Evolutionary conservation across 2,888 invertebrate genomes (phyloP), one percentile per base, ranked within the genome.

Genomic region (Odontocerum albicorne): DNA sequence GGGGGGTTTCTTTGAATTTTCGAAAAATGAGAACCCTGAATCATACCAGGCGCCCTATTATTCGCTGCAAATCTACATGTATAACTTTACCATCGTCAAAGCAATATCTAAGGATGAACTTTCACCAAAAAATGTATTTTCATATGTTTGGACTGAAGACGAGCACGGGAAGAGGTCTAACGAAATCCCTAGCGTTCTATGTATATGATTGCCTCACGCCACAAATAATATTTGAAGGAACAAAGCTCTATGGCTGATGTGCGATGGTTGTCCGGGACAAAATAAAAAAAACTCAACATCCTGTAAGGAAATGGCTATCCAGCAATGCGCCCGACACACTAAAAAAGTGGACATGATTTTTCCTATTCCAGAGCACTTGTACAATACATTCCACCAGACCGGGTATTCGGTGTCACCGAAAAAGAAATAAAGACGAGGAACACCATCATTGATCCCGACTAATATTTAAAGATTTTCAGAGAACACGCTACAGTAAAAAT

Each of bases 41-140:
- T 65, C 65, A 8, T 66, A 66, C 49, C 65, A 66, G 54, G 38
- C 64, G n/a, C 60, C 63, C 4, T 66, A 67, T 32, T 67, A 64
- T 57, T 49, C 57, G 13, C 57, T 62, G 21, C 66, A 66, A 49
- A 27, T 66, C 4, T 65, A 66, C 52, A 13, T 57, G 3, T 66
- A 65, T 49, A 67, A 67, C 51, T 65, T 67, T 43, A 64, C 66
- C 8, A 52, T 66, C 8, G 62, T 64, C 57, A 33, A 58, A 35
- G 65, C 65, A 15, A 33, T 35, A 44, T 67, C 66, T 36, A 59
- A 63, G 53, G 19, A 46, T 42, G 38, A 20, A 42, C 63, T n/a
- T n/a, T n/a, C n/a, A n/a, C n/a, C n/a, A n/a, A n/a, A n/a, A 10
- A 66, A 62, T 53, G 61, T 63, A 7, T 61, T 56, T 15, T 31